Base-by-base conservation (phyloP, 2,797 vertebrate genomes). In the Heterohyrax brucei region DNA sequence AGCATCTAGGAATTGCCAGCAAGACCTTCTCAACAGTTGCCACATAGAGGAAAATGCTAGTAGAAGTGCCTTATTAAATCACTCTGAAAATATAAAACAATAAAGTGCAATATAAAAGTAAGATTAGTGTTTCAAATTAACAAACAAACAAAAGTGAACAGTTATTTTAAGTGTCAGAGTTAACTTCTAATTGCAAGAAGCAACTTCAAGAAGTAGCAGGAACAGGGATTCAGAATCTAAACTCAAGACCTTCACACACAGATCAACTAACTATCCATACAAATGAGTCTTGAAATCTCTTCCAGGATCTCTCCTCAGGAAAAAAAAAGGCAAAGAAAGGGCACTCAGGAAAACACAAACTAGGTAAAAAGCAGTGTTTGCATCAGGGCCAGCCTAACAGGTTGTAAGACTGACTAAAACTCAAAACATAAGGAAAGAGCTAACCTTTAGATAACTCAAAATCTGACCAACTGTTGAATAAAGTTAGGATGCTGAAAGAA, bases 1-100 rank as follows among this genome's bases (percentile, higher is more conserved):
- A 80, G 2, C 19, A 83, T 22, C 7, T 44, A 72, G 9, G 61
- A 93, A 92, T 3, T 22, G 44, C 46, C 68, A 85, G 21, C 39
- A 81, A 21, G 62, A 64, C 56, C 70, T 61, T 72, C 86, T 89
- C 56, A 76, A 62, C 28, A 72, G 3, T 50, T 80, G 48, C 26
- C 78, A 68, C 89, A 85, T 80, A 64, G 46, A 96, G 44, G 16
- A 83, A 73, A 85, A 56, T 81, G 93, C 68, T 75, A 88, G 21
- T 33, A 82, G 59, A 91, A 68, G n/a, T 72, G 10, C 46, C 70
- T 87, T 89, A 81, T 85, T 64, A 97, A 95, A 93, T 93, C 79
- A 82, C 50, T 73, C 39, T 94, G 44, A 84, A 94, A 87, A 87
- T 53, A n/a, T 46, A 85, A 87, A 91, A 44, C 16, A 93, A 24